Evolutionary conservation across 2,888 invertebrate species (phyloP), one percentile per base, ranked within the genome.

Genomic region (Pedicia rivosa): DNA sequence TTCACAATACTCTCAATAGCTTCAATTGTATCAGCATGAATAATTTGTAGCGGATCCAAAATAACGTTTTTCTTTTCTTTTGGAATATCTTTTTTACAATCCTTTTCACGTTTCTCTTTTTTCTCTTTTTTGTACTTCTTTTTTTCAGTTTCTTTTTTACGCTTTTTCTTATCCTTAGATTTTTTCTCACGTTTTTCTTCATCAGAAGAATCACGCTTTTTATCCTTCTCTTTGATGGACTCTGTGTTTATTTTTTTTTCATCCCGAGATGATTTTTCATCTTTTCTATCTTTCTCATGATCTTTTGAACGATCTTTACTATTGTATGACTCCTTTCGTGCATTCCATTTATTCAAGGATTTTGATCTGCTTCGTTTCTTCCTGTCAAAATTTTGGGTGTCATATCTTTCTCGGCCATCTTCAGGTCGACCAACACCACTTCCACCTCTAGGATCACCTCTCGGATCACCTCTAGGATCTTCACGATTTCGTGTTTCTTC

Each of bases 121-220:
- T 67, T 68, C 41, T 61, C 60, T 52, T 63, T 55, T 20, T 48
- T 52, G 54, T 62, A 49, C 44, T 59, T 62, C 41, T 66, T 56
- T 50, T 66, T 68, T 42, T 56, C 56, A 44, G 66, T 66, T 38
- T 70, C 68, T 47, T 69, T 69, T 13, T 72, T 70, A 50, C 69
- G 71, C 38, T 66, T 65, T 43, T 48, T 62, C 48, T 64, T 48
- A n/a, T 47, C 47, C 35, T 48, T 48, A n/a, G 56, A 53, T 44
- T 60, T 63, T 39, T 62, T 59, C 31, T 54, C 55, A 40, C 53
- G 47, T 12, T 50, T 56, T 42, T 52, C 52, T 39, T 53, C 54
- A 44, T 54, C 49, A 38, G 39, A 43, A 5, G 47, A 43, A 28
- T 40, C 44, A 12, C 36, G 31, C 28, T 40, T 44, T 14, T 44